Conservation (phyloP, 2,888 invertebrate species). For the Siphonodentalium dalli region DNA sequence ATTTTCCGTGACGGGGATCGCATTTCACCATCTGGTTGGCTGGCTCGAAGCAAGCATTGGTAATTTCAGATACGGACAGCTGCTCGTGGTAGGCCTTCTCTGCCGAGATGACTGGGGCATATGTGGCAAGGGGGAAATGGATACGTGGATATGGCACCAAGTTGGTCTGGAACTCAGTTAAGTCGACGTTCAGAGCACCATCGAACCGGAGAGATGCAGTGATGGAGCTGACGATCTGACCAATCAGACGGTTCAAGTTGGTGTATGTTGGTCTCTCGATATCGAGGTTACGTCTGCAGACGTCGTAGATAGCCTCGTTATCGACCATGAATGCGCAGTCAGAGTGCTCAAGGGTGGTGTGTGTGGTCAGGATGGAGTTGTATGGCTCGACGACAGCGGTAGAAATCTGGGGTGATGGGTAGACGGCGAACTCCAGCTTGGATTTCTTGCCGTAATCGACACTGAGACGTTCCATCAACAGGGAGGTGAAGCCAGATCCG, state of each 20-base stretch:
- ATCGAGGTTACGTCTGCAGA: conserved; percentile 8
- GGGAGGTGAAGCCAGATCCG: conserved; percentile 53
- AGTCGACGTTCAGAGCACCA: conserved; percentile 38
- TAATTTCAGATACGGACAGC: conserved; percentile 76
- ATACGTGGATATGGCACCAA: conserved; percentile 83
- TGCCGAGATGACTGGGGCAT: conserved; percentile 90
- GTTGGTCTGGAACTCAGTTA: conserved; percentile 66
- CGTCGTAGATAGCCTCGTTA: conserved; percentile 11
- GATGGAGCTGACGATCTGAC: conserved; percentile 57
- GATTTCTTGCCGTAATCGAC: conserved; percentile 54
- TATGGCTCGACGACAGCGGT: conserved; percentile 15
- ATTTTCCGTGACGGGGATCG: conserved; percentile 50
- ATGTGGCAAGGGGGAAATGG: conserved; percentile 84
- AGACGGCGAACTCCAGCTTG: conserved; percentile 75
- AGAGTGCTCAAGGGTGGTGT: conserved; percentile 14
- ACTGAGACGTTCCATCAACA: conserved; percentile 50
- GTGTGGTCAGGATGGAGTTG: conserved; percentile 16
- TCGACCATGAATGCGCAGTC: conserved; percentile 81
- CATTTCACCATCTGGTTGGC: conserved; percentile 90
- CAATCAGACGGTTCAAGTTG: conserved; percentile 12
- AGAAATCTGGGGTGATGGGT: conserved; percentile 83
- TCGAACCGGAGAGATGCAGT: conserved; percentile 35
- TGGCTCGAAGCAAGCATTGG: conserved; percentile 86
- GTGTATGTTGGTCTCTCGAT: conserved; percentile 15
- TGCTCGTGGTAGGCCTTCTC: conserved; percentile 95